A percentile compares a stretch with the other conserved stretches of the same genome.
Evolutionary conservation across 2,888 invertebrate genomes (phyloP).

Genomic region (Zhuqinia jingwanae): DNA sequence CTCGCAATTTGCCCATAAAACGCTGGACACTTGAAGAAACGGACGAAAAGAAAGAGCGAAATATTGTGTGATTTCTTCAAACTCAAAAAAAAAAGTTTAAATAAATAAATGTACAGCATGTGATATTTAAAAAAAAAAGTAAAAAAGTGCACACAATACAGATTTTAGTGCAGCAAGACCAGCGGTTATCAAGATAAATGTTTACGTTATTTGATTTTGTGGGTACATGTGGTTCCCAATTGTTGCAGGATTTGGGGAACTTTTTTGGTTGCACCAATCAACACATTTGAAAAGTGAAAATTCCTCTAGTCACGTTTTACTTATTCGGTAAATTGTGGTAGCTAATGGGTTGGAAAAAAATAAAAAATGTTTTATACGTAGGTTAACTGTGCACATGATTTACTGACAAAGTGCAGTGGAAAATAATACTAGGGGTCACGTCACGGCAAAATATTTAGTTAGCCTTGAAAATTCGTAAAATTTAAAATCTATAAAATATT

Average conservation of each 20-base stretch:
- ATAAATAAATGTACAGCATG: conserved; percentile 5
- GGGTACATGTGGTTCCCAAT: not conserved
- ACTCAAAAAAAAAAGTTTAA: no score
- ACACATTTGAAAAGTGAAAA: not conserved
- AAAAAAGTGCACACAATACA: not conserved
- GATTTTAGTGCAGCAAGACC: not conserved
- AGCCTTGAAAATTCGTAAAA: no score
- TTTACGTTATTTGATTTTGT: not conserved
- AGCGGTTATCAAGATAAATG: not conserved
- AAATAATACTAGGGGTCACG: no score
- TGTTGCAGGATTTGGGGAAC: not conserved
- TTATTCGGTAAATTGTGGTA: not conserved
- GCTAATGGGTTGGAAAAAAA: not conserved
- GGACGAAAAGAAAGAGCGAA: not conserved
- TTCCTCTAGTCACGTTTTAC: not conserved
- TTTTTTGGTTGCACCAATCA: not conserved
- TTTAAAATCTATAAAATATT: no score
- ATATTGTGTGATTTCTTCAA: no score
- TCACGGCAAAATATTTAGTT: no score
- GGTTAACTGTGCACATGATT: no score
- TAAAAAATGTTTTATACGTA: not conserved
- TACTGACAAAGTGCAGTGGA: no score
- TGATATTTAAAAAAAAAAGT: not conserved
- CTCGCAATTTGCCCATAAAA: conserved; percentile 31
- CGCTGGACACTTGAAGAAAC: conserved; percentile 9